Evolutionary conservation across 1,140 invertebrate genomes (phyloP).

Genomic region (Zaprionus lachaisei): DNA sequence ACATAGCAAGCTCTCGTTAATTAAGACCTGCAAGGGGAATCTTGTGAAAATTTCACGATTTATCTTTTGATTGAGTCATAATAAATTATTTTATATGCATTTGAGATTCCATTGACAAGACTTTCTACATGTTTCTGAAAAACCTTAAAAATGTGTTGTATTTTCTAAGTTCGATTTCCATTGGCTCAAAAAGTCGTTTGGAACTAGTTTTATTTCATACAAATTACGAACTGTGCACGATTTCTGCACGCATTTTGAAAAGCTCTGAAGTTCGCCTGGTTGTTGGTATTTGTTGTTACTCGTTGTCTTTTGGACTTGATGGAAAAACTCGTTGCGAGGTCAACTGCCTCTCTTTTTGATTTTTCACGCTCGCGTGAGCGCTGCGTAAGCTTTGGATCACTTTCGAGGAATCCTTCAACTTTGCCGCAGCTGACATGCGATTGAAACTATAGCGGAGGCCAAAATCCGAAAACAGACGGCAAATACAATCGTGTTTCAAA

Average conservation of each 20-base stretch:
- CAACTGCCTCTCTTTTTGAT: slow-evolving; percentile 77
- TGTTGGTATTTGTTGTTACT: slow-evolving; percentile 31
- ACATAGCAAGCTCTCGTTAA: neutral
- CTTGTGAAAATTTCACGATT: neutral
- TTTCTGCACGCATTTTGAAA: slow-evolving; percentile 74
- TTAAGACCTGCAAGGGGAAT: neutral
- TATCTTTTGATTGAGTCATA: neutral
- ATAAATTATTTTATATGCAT: neutral
- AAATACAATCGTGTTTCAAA: slow-evolving; percentile 74
- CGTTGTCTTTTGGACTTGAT: slow-evolving; percentile 36
- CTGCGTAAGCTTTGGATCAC: slow-evolving; percentile 65
- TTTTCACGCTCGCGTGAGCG: slow-evolving; percentile 61
- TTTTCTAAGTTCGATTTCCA: neutral
- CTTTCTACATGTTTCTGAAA: neutral
- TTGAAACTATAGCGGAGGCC: slow-evolving; percentile 47
- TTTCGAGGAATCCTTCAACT: slow-evolving; percentile 77
- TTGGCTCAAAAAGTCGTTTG: slow-evolving; percentile 52
- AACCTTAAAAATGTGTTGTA: neutral
- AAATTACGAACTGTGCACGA: slow-evolving; percentile 43
- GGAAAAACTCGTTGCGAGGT: slow-evolving; percentile 78
- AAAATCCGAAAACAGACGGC: slow-evolving; percentile 59
- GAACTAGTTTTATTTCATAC: slow-evolving; percentile 58
- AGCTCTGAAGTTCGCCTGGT: slow-evolving; percentile 61
- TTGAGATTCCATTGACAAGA: neutral
- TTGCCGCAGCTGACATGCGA: slow-evolving; percentile 37